Evolutionary conservation across 2,113 vertebrate species (phyloP).

Genomic region (Damaliscus lunatus): DNA sequence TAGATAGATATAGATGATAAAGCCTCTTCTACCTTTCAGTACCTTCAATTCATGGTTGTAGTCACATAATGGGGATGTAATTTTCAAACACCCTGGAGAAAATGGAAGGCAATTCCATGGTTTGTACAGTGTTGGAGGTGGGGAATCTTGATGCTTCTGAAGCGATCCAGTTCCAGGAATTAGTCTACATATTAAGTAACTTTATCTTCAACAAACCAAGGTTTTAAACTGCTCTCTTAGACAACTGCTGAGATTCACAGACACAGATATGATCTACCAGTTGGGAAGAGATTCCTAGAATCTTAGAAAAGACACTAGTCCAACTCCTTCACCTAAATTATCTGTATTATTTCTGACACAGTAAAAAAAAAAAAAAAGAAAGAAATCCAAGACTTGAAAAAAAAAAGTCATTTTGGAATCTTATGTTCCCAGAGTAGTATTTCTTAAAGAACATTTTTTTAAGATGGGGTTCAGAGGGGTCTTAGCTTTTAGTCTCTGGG

Average conservation of each 20-base stretch:
- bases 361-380: background rate
- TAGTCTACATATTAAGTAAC: background rate
- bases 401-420: background rate
- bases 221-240: background rate
- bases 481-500: background rate
- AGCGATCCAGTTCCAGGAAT: background rate
- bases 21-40: background rate
- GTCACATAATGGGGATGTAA: background rate
- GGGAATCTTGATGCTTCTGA: background rate
- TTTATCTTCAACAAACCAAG: background rate
- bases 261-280: background rate
- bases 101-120: background rate
- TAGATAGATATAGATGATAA: background rate
- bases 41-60: background rate
- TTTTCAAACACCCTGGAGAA: background rate
- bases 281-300: background rate
- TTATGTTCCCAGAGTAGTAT: background rate
- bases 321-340: constrained; percentile 24
- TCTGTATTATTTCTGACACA: background rate
- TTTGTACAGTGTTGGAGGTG: background rate
- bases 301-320: constrained; percentile 22
- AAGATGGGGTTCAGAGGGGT: background rate
- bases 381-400: background rate
- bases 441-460: constrained; percentile 38
- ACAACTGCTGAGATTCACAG: constrained; percentile 12